Percentiles rank a stretch among this genome's conserved stretches.
These are phyloP conservation scores for Pandemis corylana DNA, from an alignment of 2,888 invertebrate genomes.

Conservation along the genomic window DNA sequence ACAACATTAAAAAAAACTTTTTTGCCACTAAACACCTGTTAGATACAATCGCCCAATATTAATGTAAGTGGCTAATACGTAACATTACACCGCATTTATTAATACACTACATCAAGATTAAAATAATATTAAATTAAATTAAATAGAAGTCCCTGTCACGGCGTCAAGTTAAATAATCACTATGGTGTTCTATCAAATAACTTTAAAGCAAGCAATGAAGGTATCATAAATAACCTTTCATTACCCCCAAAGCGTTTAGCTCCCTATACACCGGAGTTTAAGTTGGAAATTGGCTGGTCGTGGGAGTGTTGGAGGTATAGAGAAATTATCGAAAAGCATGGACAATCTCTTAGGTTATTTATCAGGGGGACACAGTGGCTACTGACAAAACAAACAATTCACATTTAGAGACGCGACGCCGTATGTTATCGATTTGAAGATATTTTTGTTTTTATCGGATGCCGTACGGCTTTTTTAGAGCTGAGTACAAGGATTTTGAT, in stretches of 20 bases:
- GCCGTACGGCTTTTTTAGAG: constrained; percentile 15
- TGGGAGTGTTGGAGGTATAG: constrained; percentile 68
- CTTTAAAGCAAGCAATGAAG: constrained; percentile 79
- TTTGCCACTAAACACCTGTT: constrained; percentile 35
- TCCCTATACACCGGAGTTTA: constrained; percentile 50
- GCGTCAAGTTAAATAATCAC: constrained; percentile 79
- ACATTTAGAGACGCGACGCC: constrained; percentile 69
- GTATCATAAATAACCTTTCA: constrained; percentile 78
- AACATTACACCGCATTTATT: constrained; percentile 38
- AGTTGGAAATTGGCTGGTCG: constrained; percentile 50
- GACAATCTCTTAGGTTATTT: constrained; percentile 84
- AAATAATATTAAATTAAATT: constrained; percentile 72
- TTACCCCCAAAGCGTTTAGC: constrained; percentile 47
- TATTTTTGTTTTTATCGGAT: constrained; percentile 32
- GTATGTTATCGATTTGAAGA: constrained; percentile 46
- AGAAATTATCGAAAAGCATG: constrained; percentile 80
- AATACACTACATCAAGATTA: constrained; percentile 50
- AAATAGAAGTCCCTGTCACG: constrained; percentile 75
- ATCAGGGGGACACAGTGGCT: constrained; percentile 83
- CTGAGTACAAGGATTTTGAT: background rate
- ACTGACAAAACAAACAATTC: constrained; percentile 82
- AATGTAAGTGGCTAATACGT: constrained; percentile 42
- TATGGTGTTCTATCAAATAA: constrained; percentile 83
- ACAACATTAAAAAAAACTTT: constrained; percentile 9
- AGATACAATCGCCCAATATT: constrained; percentile 36